These are phyloP conservation scores for Heliconius melpomene DNA, from an alignment of 1,140 invertebrate species.

Conservation along the genomic window DNA sequence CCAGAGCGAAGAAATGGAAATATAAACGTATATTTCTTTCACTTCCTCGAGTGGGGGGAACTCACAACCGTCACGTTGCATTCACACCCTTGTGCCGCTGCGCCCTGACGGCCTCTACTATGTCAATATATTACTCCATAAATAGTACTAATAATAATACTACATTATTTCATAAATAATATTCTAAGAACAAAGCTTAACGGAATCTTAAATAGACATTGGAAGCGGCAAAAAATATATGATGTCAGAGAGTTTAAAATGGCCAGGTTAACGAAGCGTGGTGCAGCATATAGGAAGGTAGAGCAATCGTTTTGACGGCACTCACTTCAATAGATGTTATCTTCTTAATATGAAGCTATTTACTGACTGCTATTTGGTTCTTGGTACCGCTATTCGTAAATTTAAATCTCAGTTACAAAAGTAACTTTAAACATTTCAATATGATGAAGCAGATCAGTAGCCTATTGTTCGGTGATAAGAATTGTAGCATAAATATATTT, in stretches of 20 bases:
- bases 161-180: too few species aligned
- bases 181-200: too few species aligned
- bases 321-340: constrained; percentile 56
- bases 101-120: too few species aligned
- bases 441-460: constrained; percentile 4
- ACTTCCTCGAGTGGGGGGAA: too few species aligned
- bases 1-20: too few species aligned
- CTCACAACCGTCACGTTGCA: too few species aligned
- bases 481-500: background rate
- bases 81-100: too few species aligned
- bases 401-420: constrained; percentile 13
- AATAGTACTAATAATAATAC: too few species aligned
- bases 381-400: constrained; percentile 45
- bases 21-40: too few species aligned
- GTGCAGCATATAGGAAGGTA: constrained; percentile 50
- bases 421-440: background rate
- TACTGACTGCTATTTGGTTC: constrained; percentile 47
- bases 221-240: too few species aligned
- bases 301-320: constrained; percentile 62
- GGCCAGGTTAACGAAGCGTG: constrained; percentile 50
- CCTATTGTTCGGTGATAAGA: background rate
- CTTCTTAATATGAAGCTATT: constrained; percentile 61
- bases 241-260: constrained; percentile 21
- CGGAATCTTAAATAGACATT: too few species aligned
- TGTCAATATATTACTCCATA: too few species aligned